Evolutionary conservation across 2,888 invertebrate genomes (phyloP).

Genomic region (Epinotia brunnichana): DNA sequence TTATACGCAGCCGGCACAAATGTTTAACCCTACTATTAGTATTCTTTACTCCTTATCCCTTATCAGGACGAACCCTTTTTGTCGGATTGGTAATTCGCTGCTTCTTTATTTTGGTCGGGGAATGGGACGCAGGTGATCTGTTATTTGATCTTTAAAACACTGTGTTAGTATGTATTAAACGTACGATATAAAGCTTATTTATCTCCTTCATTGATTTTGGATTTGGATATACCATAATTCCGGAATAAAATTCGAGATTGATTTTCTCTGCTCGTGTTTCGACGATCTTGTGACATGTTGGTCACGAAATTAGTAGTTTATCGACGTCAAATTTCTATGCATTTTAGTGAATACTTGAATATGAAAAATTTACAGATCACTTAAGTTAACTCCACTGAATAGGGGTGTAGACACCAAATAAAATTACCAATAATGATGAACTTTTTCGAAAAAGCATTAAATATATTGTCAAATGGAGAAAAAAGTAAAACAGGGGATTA

Average conservation of each 20-base stretch:
- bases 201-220: neutral
- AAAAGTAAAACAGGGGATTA: too few species aligned
- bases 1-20: conserved; percentile 31
- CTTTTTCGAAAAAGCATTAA: too few species aligned
- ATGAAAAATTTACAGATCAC: too few species aligned
- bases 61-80: conserved; percentile 20
- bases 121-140: neutral
- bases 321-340: too few species aligned
- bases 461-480: too few species aligned
- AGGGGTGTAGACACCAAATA: too few species aligned
- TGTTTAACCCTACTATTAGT: conserved; percentile 24
- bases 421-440: too few species aligned
- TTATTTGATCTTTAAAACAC: neutral
- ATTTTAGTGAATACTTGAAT: too few species aligned
- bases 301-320: neutral
- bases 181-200: too few species aligned
- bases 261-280: neutral
- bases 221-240: neutral
- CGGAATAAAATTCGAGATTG: neutral
- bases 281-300: neutral
- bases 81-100: conserved; percentile 9
- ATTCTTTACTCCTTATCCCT: conserved; percentile 24
- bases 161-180: neutral
- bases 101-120: neutral
- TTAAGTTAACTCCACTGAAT: too few species aligned